phyloP scores from a whole-genome alignment of 2,888 invertebrate genomes.

The Monochamus alternatus region DNA sequence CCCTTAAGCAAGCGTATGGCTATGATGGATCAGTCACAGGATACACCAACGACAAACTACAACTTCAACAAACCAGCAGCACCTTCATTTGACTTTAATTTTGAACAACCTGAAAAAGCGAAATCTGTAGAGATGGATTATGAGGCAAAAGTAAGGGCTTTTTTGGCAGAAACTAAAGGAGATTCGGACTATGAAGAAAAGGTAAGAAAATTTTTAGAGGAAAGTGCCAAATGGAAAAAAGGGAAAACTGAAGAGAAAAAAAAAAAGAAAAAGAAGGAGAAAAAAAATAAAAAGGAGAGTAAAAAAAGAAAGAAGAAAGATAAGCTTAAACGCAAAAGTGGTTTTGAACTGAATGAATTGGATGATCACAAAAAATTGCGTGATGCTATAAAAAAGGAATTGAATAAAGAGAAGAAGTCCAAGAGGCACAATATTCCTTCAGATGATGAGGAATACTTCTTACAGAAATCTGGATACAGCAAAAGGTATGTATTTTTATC shows the following conservation, averaged over 20 bases:
- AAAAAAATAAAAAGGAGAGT: slow-evolving; percentile 80
- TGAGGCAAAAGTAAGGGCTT: slow-evolving; percentile 73
- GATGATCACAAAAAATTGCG: slow-evolving; percentile 79
- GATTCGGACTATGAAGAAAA: slow-evolving; percentile 90
- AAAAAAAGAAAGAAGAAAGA: slow-evolving; percentile 84
- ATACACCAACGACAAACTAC: slow-evolving; percentile 74
- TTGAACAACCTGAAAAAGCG: slow-evolving; percentile 67
- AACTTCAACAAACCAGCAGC: slow-evolving; percentile 83
- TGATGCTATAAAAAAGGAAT: slow-evolving; percentile 78
- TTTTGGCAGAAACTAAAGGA: slow-evolving; percentile 83
- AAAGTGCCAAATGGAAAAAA: slow-evolving; percentile 86
- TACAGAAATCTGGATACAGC: slow-evolving; percentile 69
- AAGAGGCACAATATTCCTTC: slow-evolving; percentile 66
- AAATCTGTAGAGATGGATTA: slow-evolving; percentile 60
- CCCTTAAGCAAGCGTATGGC: slow-evolving; percentile 90
- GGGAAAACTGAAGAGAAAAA: slow-evolving; percentile 79
- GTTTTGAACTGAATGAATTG: slow-evolving; percentile 78
- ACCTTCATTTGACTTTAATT: slow-evolving; percentile 70
- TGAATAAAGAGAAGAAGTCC: slow-evolving; percentile 68
- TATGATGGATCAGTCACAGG: slow-evolving; percentile 76
- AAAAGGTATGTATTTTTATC: slow-evolving; percentile 63
- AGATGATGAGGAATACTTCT: slow-evolving; percentile 72
- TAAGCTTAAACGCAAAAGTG: slow-evolving; percentile 76
- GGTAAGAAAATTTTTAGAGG: slow-evolving; percentile 89
- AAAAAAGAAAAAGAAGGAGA: slow-evolving; percentile 73